Evolutionary conservation across 2,797 vertebrate genomes (phyloP), one percentile per base, ranked within the genome.

Genomic region (Sparus aurata): DNA sequence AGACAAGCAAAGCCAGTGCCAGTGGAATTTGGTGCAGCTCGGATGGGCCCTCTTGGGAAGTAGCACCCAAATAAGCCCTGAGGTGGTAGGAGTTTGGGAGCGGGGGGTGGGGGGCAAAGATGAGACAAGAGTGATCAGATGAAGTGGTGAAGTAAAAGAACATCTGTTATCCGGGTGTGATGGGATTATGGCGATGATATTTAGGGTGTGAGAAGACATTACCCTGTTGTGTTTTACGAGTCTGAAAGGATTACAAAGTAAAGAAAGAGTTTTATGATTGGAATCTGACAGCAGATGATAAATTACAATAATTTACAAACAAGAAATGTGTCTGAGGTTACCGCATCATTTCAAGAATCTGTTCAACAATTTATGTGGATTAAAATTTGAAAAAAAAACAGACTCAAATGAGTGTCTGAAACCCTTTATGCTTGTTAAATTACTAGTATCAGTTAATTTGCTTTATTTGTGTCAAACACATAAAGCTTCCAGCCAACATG

Each of bases 1-100:
- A 94, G 87, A 92, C 86, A 93, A 96, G 91, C 93, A 95, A 54
- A 82, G 73, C 63, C 79, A 61, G 70, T 17, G 90, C 92, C 92
- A 94, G 89, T 38, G 86, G 89, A 93, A 93, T 92, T 65, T 61
- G 73, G 80, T 50, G 79, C 62, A 68, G 81, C 79, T 69, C 59
- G 61, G 82, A 89, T 43, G 72, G 69, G 58, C 68, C 53, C 84
- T 82, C 68, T 69, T 22, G 75, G 74, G 89, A 90, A 82, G 78
- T 73, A 85, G 88, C 87, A 77, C 79, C 89, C 83, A 84, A 89
- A 90, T 68, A 87, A 87, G 77, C 82, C 69, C 63, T 0, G 78
- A 84, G 87, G 85, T 88, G 89, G 85, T 79, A 84, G 79, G 78
- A 85, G 70, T 73, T 85, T 86, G 79, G 45, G 46, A 34, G 15